These are phyloP conservation scores for Phasia obesa DNA, from an alignment of 2,888 invertebrate species.

Conservation along the genomic window DNA sequence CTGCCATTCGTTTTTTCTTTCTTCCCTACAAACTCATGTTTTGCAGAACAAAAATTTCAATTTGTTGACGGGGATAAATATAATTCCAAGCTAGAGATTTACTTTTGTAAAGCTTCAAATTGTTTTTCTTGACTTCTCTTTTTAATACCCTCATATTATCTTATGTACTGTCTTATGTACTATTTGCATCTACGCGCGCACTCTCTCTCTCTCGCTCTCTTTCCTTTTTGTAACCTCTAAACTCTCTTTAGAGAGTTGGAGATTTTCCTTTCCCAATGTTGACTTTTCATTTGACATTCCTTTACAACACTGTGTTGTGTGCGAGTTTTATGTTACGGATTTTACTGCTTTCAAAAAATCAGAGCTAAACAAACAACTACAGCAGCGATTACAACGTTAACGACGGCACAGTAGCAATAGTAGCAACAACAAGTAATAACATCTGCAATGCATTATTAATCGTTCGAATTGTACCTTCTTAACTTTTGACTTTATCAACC, in stretches of 20 bases:
- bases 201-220: slow-evolving; percentile 3
- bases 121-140: too few species aligned
- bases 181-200: too few species aligned
- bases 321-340: slow-evolving; percentile 49
- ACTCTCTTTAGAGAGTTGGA: slow-evolving; percentile 6
- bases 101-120: too few species aligned
- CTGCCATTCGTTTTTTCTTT: too few species aligned
- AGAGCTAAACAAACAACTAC: slow-evolving; percentile 21
- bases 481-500: slow-evolving; percentile 65
- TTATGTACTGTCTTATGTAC: too few species aligned
- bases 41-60: too few species aligned
- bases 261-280: slow-evolving; percentile 27
- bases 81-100: too few species aligned
- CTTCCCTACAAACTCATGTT: too few species aligned
- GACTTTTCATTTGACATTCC: slow-evolving; percentile 59
- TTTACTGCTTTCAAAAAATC: slow-evolving; percentile 38
- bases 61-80: too few species aligned
- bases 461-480: slow-evolving; percentile 61
- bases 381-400: slow-evolving; percentile 29
- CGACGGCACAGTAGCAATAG: slow-evolving; percentile 22
- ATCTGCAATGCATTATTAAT: slow-evolving; percentile 67
- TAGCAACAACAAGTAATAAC: slow-evolving; percentile 37
- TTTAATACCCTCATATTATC: too few species aligned
- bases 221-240: slow-evolving; percentile 4
- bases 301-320: slow-evolving; percentile 50